Conservation (phyloP, 2,888 invertebrate species). For the Conus canariensis region DNA sequence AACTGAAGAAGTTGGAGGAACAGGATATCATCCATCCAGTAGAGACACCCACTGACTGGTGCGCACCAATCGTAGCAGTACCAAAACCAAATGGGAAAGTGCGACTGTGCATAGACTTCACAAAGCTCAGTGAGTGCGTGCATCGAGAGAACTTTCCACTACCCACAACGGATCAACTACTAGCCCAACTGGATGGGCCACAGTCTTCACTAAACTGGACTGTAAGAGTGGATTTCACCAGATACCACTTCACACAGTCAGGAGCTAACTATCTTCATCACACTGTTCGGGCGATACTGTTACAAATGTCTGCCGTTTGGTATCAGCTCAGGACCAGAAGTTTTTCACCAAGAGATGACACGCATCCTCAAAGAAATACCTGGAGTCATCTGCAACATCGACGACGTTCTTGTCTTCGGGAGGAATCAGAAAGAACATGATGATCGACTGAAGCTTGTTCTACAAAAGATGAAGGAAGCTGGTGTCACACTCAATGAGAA, state of each 20-base stretch:
- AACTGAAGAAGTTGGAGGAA: constrained; percentile 3
- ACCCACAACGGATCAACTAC: not conserved
- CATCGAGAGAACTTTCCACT: not conserved
- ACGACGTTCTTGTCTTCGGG: constrained; percentile 31
- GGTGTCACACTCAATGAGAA: constrained; percentile 12
- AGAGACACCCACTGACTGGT: constrained; percentile 20
- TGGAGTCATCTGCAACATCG: constrained; percentile 22
- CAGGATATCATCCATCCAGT: constrained; percentile 18
- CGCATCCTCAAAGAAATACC: constrained; percentile 17
- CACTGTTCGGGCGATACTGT: constrained; percentile 32
- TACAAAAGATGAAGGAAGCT: constrained; percentile 3
- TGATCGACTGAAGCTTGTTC: not conserved
- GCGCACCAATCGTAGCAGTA: constrained; percentile 15
- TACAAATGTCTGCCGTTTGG: constrained; percentile 40
- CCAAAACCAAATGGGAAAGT: constrained; percentile 20
- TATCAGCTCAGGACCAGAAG: constrained; percentile 35
- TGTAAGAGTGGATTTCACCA: constrained; percentile 8
- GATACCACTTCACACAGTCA: not conserved
- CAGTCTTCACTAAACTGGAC: constrained; percentile 23
- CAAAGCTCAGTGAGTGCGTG: not conserved
- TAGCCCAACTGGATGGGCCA: constrained; percentile 10
- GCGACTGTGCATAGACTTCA: constrained; percentile 1
- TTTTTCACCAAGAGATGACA: constrained; percentile 41
- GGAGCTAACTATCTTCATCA: not conserved
- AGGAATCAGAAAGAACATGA: constrained; percentile 14